Evolutionary conservation across 2,113 vertebrate genomes (phyloP), one percentile per base, ranked within the genome.

Genomic region (Anhinga anhinga): DNA sequence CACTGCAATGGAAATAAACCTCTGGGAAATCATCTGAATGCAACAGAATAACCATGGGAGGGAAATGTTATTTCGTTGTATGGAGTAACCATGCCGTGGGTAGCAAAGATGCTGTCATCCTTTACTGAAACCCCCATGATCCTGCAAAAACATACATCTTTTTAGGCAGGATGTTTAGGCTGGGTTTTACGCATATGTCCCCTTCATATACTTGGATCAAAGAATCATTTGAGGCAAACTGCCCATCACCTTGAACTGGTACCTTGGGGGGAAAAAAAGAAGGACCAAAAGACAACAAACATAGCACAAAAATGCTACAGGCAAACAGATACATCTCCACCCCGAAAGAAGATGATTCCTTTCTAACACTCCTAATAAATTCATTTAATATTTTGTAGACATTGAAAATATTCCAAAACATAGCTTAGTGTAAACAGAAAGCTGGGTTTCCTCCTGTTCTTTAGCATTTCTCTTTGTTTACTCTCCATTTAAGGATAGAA

Each of bases 361-460:
- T 76, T 81, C 50, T 89, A 78, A 78, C n/a, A 58, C 47, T 81
- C n/a, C 59, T 86, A 77, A 94, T 92, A 81, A 84, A 95, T 82
- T 56, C 42, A 66, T 58, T 42, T 65, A 76, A 89, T 22, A 27
- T 67, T 93, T 63, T 86, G 78, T 92, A 95, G 80, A 72, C 62
- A 82, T 27, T 91, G 87, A 96, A 93, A 93, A 93, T 95, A 91
- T 86, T 95, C 74, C 91, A 90, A 90, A 92, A 88, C 62, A 71
- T 49, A 88, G 58, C 77, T 97, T 69, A 66, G 86, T 88, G 95
- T 91, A 93, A 90, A 65, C 38, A 86, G 53, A 67, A 94, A 83
- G 58, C 78, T 91, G 63, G 23, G 61, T 55, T 82, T 91, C 78
- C 86, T 71, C 92, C 53, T 76, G 89, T 69, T 85, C 63, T 91